Conservation (phyloP, 2,888 invertebrate species). For the Campopleginae sp. region DNA sequence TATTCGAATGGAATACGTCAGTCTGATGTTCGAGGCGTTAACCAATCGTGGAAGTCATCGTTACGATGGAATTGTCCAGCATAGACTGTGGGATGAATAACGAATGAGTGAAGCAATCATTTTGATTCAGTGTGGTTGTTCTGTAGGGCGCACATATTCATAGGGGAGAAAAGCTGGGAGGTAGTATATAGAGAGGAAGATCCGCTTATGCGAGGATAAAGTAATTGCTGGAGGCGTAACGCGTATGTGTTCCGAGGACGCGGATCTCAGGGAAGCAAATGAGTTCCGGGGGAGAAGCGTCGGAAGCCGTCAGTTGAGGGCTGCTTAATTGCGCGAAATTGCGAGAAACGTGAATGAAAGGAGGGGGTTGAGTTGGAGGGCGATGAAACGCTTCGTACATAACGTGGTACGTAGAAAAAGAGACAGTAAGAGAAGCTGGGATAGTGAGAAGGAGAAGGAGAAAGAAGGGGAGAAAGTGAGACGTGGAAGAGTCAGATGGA, state of each 20-base stretch:
- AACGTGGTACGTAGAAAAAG: constrained; percentile 37
- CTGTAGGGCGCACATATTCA: constrained; percentile 20
- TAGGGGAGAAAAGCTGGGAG: constrained; percentile 25
- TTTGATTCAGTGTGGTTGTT: constrained; percentile 1
- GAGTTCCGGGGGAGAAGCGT: constrained; percentile 54
- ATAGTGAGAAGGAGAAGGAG: constrained; percentile 5
- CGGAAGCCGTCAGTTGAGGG: constrained; percentile 53
- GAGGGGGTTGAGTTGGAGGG: constrained; percentile 18
- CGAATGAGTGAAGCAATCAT: constrained; percentile 17
- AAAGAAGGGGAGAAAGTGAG: not conserved
- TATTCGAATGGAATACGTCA: not conserved
- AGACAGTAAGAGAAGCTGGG: not conserved
- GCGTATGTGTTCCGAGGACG: constrained; percentile 48
- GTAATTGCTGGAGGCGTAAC: constrained; percentile 57
- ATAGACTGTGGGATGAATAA: not conserved
- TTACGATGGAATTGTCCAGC: not conserved
- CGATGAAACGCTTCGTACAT: constrained; percentile 55
- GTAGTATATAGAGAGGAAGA: constrained; percentile 6
- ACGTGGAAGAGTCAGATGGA: not conserved
- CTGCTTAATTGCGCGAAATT: constrained; percentile 65
- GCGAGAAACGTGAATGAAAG: constrained; percentile 48
- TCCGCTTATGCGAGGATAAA: constrained; percentile 53
- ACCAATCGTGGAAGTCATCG: not conserved
- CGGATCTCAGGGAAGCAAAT: constrained; percentile 53
- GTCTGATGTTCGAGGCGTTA: not conserved